phyloP scores from a whole-genome alignment of 2,888 invertebrate genomes.

The Hirudinaria manillensis region DNA sequence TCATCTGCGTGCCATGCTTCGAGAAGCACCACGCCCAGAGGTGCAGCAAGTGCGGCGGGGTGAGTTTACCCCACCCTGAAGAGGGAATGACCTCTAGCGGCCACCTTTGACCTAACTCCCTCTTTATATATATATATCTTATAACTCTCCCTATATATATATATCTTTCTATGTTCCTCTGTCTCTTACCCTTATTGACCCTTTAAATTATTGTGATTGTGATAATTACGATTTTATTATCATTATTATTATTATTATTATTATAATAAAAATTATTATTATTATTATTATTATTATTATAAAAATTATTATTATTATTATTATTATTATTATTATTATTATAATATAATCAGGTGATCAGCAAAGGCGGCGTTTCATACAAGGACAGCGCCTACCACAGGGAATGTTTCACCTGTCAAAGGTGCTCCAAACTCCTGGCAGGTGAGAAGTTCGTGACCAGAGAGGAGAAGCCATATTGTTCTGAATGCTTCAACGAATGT shows the following conservation, averaged over 20 bases:
- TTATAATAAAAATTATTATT: too few relatives aligned
- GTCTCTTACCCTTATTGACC: not conserved
- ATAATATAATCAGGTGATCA: constrained; percentile 70
- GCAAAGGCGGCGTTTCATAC: constrained; percentile 96
- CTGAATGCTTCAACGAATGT: constrained; percentile 94
- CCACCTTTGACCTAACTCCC: not conserved
- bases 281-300: too few relatives aligned
- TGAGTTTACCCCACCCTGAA: constrained; percentile 29
- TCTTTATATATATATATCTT: too few relatives aligned
- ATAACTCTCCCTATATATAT: too few relatives aligned
- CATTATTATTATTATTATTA: constrained; percentile 26
- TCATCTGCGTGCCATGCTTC: constrained; percentile 97
- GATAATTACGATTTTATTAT: not conserved
- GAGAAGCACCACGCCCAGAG: constrained; percentile 98
- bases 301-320: too few relatives aligned
- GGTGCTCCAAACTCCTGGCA: constrained; percentile 85
- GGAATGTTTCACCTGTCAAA: constrained; percentile 95
- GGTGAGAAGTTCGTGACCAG: constrained; percentile 97
- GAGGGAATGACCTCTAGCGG: not conserved
- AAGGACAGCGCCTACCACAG: constrained; percentile 99
- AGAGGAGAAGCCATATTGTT: constrained; percentile 98
- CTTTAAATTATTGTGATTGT: not conserved
- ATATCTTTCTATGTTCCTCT: not conserved
- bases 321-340: too few relatives aligned
- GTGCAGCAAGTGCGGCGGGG: constrained; percentile 59